A percentile compares a stretch with the other conserved stretches of the same genome.
phyloP scores from a whole-genome alignment of 2,888 invertebrate genomes.

The Pheosia gnoma region DNA sequence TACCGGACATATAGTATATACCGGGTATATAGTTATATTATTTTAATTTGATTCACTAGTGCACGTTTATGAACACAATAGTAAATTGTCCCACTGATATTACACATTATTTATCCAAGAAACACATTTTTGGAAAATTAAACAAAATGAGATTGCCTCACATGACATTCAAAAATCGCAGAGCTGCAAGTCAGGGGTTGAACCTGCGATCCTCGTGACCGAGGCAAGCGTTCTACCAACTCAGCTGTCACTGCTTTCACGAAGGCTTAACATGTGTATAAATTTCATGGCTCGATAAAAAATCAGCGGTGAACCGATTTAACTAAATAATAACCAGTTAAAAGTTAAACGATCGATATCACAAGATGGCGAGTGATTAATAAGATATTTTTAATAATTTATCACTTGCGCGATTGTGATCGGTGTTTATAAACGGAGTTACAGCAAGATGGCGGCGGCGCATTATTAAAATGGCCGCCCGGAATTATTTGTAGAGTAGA shows the following conservation, averaged over 20 bases:
- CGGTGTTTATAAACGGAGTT: slow-evolving; percentile 52
- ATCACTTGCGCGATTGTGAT: slow-evolving; percentile 71
- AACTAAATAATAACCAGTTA: slow-evolving; percentile 73
- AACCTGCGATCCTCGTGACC: too few species aligned
- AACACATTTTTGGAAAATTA: too few species aligned
- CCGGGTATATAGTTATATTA: too few species aligned
- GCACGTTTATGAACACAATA: too few species aligned
- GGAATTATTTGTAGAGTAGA: slow-evolving; percentile 57
- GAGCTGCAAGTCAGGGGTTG: too few species aligned
- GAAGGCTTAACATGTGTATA: slow-evolving; percentile 34
- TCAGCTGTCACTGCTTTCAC: slow-evolving; percentile 10
- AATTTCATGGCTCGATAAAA: slow-evolving; percentile 44
- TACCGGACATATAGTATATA: too few species aligned
- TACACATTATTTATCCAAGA: too few species aligned
- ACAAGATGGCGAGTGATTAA: slow-evolving; percentile 68
- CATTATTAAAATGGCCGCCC: slow-evolving; percentile 65
- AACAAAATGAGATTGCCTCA: too few species aligned
- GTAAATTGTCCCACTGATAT: too few species aligned
- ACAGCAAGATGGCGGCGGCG: slow-evolving; percentile 64
- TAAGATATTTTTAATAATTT: slow-evolving; percentile 76
- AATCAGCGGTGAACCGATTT: slow-evolving; percentile 44
- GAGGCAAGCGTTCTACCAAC: too few species aligned
- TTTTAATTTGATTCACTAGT: too few species aligned
- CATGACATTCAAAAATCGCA: too few species aligned
- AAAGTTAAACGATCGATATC: slow-evolving; percentile 66